Evolutionary conservation across 2,113 vertebrate genomes (phyloP).

Genomic region (Cisticola juncidis): DNA sequence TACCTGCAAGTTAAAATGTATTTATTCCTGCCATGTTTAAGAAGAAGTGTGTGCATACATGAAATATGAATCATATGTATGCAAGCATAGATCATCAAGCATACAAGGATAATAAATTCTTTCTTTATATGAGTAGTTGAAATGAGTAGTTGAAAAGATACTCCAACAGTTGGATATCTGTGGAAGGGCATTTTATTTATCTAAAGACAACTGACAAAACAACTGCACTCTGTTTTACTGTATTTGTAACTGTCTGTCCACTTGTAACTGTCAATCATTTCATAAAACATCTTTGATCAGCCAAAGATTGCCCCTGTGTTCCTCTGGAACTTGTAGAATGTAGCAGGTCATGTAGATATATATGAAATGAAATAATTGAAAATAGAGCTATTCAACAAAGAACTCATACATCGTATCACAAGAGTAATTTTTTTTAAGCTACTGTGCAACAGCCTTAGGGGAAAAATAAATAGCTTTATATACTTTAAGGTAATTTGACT

Average conservation of each 20-base stretch:
- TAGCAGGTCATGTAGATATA: background rate
- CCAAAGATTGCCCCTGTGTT: background rate
- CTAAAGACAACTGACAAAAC: background rate
- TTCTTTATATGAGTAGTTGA: background rate
- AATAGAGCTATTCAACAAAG: background rate
- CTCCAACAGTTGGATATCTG: background rate
- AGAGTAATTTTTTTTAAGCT: background rate
- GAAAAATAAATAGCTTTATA: background rate
- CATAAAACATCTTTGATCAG: background rate
- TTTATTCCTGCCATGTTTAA: conserved; percentile 10
- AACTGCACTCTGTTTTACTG: background rate
- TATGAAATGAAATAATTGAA: background rate
- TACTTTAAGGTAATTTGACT: background rate
- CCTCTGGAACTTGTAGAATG: background rate
- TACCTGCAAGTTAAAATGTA: background rate
- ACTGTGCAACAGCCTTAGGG: background rate
- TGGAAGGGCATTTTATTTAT: background rate
- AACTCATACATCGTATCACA: background rate
- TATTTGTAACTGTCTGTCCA: background rate
- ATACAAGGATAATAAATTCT: background rate
- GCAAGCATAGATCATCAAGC: background rate
- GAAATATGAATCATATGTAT: background rate
- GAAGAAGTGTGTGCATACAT: background rate
- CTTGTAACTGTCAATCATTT: background rate
- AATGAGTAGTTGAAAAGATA: background rate